Evolutionary conservation across 2,797 vertebrate species (phyloP).

Genomic region (Denticeps clupeoides): DNA sequence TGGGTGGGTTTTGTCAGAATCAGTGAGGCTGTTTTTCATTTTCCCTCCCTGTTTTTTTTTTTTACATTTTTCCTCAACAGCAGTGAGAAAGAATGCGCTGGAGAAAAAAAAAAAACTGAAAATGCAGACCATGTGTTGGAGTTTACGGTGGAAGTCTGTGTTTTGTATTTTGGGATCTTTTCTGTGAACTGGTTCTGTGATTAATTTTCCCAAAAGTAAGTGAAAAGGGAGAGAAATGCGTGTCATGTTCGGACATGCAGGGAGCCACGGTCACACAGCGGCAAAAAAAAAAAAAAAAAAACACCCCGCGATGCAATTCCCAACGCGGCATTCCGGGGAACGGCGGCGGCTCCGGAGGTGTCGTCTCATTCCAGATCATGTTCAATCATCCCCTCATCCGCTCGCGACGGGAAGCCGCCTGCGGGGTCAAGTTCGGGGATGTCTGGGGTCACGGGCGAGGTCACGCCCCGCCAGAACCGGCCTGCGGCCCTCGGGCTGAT

Average conservation of each 20-base stretch:
- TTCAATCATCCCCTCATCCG: slow-evolving; percentile 41
- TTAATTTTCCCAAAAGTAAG: too few relatives aligned
- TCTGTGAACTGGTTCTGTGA: too few relatives aligned
- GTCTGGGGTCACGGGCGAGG: slow-evolving; percentile 21
- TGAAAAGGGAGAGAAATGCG: too few relatives aligned
- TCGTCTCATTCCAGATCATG: slow-evolving; percentile 52
- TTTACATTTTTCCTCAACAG: slow-evolving; percentile 34
- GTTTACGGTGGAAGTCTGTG: slow-evolving; percentile 20
- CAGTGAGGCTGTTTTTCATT: slow-evolving; percentile 31
- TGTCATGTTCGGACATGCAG: not conserved
- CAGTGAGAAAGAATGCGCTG: slow-evolving; percentile 30
- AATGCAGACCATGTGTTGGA: slow-evolving; percentile 35
- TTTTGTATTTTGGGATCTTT: not conserved
- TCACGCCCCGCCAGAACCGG: not conserved
- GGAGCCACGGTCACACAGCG: not conserved
- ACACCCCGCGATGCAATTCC: not conserved
- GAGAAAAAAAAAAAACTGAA: slow-evolving; percentile 17
- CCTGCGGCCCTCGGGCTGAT: slow-evolving; percentile 10
- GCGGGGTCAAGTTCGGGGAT: slow-evolving; percentile 31
- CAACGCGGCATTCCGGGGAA: not conserved
- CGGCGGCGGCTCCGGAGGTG: slow-evolving; percentile 34
- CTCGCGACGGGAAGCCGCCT: slow-evolving; percentile 30
- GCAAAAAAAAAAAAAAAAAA: not conserved
- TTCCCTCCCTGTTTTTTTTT: slow-evolving; percentile 37
- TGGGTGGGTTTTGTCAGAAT: slow-evolving; percentile 39